Base-by-base conservation (phyloP, 2,888 invertebrate genomes). In the Hecatera dysodea region DNA sequence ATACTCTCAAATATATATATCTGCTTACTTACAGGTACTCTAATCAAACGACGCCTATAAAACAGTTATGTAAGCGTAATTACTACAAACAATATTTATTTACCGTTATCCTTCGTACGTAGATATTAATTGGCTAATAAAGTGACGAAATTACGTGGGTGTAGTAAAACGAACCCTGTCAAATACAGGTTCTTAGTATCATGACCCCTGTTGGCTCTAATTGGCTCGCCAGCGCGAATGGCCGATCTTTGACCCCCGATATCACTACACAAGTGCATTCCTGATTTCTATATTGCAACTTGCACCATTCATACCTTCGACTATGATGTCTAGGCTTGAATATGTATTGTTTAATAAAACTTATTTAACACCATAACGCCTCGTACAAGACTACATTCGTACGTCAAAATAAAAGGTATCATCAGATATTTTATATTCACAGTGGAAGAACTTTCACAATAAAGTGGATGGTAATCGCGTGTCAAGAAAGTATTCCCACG, bases 231-330 rank as follows among this genome's bases (percentile, higher is more conserved):
- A 87, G 84, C 93, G 94, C 89, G 94, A 95, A 95, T 82, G 95
- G 90, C 95, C 94, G 95, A 93, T 92, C 95, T 91, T 89, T 95
- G 94, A 95, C 94, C 95, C 87, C 73, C 84, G 92, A 92, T 93
- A 93, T 93, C 91, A 87, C 85, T 80, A 78, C 83, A 81, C 78
- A 80, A 84, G 76, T 82, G 84, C 84, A 80, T 75, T 84, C 68
- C 67, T 76, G 81, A 85, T 73, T 81, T 72, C 63, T 88, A 89
- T 85, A 83, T 70, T 80, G 86, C 84, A 80, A 77, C 77, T 75
- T 64, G 63, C 52, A 67, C 48, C 81, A 83, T 81, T 76, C 79
- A 71, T 76, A 78, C 69, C 78, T 73, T 64, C 44, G 50, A 57
- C 72, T 61, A 63, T 48, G 36, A 69, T 53, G 29, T 56, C 69